Evolutionary conservation across 2,113 vertebrate genomes (phyloP).

Genomic region (Melanerpes formicivorus): DNA sequence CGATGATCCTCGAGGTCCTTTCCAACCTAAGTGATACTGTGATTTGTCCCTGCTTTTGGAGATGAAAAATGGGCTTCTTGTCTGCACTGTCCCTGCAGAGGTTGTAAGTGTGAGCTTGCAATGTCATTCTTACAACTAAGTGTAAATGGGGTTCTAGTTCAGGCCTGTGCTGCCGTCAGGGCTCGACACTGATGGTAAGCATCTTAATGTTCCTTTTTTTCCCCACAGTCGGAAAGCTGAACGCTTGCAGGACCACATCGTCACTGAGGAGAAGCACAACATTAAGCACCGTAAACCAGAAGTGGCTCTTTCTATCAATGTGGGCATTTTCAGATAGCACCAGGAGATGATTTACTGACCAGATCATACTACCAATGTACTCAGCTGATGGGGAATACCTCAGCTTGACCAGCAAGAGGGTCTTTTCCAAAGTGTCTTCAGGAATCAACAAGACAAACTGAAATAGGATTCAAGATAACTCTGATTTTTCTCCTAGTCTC

Average conservation of each 20-base stretch:
- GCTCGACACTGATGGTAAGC: neutral
- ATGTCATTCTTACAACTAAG: neutral
- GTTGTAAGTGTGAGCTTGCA: neutral
- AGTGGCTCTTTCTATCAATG: conserved; percentile 78
- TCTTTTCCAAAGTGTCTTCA: neutral
- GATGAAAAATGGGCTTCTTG: neutral
- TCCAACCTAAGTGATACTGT: too few species aligned
- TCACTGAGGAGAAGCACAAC: neutral
- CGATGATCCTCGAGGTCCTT: too few species aligned
- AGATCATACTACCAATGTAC: neutral
- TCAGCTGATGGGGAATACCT: neutral
- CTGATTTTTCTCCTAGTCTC: neutral
- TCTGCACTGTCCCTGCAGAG: neutral
- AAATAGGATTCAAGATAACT: neutral
- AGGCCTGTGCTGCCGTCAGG: neutral
- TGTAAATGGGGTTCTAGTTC: neutral
- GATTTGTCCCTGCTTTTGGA: neutral
- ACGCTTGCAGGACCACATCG: neutral
- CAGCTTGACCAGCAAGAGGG: neutral
- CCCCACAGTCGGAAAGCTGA: conserved; percentile 30
- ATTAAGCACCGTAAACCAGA: conserved; percentile 64
- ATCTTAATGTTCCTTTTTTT: neutral
- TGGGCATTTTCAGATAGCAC: conserved; percentile 78
- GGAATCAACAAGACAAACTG: neutral
- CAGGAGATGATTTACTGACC: neutral